Base-by-base conservation (phyloP, 2,888 invertebrate genomes). In the Lampropteryx suffumata region DNA sequence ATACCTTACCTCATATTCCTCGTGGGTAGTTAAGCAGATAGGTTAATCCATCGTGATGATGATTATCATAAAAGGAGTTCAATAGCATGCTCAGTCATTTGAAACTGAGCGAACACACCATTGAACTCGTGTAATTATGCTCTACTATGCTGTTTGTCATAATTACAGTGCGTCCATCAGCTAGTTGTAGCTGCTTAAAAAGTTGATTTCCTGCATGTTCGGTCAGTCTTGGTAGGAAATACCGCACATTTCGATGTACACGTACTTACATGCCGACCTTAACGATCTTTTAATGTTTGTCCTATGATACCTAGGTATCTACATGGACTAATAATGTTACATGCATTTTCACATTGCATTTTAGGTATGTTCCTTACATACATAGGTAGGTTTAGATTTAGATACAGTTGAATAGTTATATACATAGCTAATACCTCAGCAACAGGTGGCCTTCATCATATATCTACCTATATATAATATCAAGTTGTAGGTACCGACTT, bases 71-170 rank as follows among this genome's bases (percentile, higher is more conserved):
- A 41, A 41, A 41, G 12, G 30, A 41, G 40, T 41, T 30, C 40
- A 40, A 39, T 40, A 32, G 12, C 13, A 28, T 30, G 40, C 40
- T 24, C 40, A 41, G 40, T 41, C 40, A 32, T 41, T 30, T 41
- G 24, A 9, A 14, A 27, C 36, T 12, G 26, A 9, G 26, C n/a
- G n/a, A n/a, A n/a, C 36, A 36, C 32, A 14, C 27, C 33, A 42
- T 33, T 42, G 42, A 33, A 42, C 42, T 42, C 32, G 2, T 32
- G 12, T 41, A 41, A 41, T 33, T 33, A 42, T 42, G 26, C 24
- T 42, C 33, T 26, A 36, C 35, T 11, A 17, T 17, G 35, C 21
- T 11, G 24, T 30, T 41, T 32, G 21, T 41, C 40, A 41, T 32
- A 41, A 41, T 32, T 41, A 32, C 30, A 11, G 30, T 24, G 24